phyloP scores from a whole-genome alignment of 2,888 invertebrate species.

The Xestoiulus laeticollis region DNA sequence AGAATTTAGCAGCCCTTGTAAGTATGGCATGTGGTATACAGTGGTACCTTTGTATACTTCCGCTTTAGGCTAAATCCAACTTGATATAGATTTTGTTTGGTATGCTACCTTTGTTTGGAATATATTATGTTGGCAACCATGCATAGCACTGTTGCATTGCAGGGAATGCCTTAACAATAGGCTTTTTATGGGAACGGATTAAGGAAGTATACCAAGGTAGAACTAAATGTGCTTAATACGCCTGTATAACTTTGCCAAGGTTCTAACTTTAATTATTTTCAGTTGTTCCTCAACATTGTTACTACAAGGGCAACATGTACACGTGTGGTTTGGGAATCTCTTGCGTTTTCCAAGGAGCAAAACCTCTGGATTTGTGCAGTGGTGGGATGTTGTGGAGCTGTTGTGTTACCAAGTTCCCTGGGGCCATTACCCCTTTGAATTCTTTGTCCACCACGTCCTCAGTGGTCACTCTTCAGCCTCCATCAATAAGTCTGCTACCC shows the following conservation, averaged over 20 bases:
- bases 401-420: conserved; percentile 74
- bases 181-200: too few species aligned
- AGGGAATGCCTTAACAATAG: too few species aligned
- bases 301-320: conserved; percentile 85
- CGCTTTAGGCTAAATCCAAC: too few species aligned
- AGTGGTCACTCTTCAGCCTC: conserved; percentile 55
- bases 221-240: too few species aligned
- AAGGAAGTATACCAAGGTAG: too few species aligned
- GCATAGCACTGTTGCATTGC: too few species aligned
- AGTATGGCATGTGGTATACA: conserved; percentile 52
- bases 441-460: conserved; percentile 40
- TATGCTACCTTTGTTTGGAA: too few species aligned
- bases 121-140: too few species aligned
- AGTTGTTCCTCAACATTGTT: conserved; percentile 67
- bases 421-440: conserved; percentile 54
- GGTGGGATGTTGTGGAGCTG: conserved; percentile 92
- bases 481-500: conserved; percentile 49
- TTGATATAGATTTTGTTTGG: too few species aligned
- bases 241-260: neutral
- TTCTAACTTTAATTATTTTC: conserved; percentile 53
- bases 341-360: conserved; percentile 86
- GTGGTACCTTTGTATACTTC: too few species aligned
- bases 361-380: conserved; percentile 87
- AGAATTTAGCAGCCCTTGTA: conserved; percentile 57
- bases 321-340: conserved; percentile 90